Conservation (phyloP, 2,888 invertebrate species). For the Anagyrus pseudococci region DNA sequence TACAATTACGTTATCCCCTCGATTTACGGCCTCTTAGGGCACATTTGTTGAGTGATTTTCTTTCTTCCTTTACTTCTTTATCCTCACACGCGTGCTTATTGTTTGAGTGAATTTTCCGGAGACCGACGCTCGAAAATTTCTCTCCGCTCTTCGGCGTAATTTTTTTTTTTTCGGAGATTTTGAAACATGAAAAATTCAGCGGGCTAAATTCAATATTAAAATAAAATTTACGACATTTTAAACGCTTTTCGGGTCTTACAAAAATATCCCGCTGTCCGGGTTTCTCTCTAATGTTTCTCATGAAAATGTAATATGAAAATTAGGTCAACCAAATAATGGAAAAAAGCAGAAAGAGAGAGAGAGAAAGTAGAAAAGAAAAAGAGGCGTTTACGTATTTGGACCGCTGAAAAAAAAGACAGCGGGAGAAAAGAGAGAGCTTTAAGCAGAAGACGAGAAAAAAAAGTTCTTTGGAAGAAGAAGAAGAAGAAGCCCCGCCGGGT, state of each 20-base stretch:
- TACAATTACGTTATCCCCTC: conserved; percentile 5
- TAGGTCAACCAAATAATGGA: conserved; percentile 9
- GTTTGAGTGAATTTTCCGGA: too few relatives aligned
- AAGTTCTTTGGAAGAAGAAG: background rate
- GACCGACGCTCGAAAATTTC: too few relatives aligned
- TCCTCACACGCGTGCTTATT: background rate
- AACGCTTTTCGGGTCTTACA: background rate
- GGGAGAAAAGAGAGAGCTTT: background rate
- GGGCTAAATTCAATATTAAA: background rate
- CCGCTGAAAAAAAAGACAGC: background rate
- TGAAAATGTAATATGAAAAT: conserved; percentile 16
- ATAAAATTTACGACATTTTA: background rate
- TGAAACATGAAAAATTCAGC: background rate
- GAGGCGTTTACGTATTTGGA: background rate
- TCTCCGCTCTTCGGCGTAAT: background rate
- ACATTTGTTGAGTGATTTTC: conserved; percentile 10
- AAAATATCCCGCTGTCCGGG: background rate
- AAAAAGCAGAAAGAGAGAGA: background rate
- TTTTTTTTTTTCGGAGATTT: background rate
- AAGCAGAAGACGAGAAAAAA: background rate
- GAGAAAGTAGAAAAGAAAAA: background rate
- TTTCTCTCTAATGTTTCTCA: background rate
- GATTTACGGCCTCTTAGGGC: conserved; percentile 9
- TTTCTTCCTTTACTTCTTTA: background rate
- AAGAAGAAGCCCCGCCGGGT: background rate